A percentile compares a stretch with the other conserved stretches of the same genome.
phyloP scores from a whole-genome alignment of 2,888 invertebrate species.

The Crepidodera aurea region DNA sequence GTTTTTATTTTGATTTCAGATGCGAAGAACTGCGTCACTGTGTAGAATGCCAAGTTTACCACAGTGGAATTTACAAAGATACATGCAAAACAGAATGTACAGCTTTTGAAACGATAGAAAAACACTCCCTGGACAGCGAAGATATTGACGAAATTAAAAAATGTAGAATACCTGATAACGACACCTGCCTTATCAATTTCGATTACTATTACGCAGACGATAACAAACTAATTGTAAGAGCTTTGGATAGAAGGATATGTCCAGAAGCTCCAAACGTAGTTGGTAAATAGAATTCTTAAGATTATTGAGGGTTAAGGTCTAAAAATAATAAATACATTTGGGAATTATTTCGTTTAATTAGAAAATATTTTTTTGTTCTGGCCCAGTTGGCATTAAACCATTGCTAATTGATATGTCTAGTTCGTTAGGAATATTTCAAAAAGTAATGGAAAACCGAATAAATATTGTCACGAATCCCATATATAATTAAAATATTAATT shows the following conservation, averaged over 20 bases:
- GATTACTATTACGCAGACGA: constrained; percentile 59
- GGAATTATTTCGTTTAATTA: too few relatives aligned
- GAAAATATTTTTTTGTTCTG: too few relatives aligned
- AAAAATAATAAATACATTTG: too few relatives aligned
- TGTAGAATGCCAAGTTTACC: constrained; percentile 71
- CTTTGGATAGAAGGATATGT: constrained; percentile 61
- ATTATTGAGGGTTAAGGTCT: too few relatives aligned
- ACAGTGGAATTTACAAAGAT: constrained; percentile 55
- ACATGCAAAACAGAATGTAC: constrained; percentile 54
- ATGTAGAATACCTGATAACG: constrained; percentile 60
- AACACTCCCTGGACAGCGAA: constrained; percentile 54
- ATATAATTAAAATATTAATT: too few relatives aligned
- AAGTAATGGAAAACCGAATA: too few relatives aligned
- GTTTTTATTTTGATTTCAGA: constrained; percentile 43
- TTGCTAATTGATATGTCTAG: too few relatives aligned
- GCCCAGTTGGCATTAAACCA: too few relatives aligned
- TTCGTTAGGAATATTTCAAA: too few relatives aligned
- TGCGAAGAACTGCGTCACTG: constrained; percentile 76
- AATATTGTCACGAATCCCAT: too few relatives aligned
- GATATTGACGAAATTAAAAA: constrained; percentile 53
- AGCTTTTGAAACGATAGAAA: constrained; percentile 52
- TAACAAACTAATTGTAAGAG: constrained; percentile 57
- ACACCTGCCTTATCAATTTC: constrained; percentile 62
- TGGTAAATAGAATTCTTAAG: constrained; percentile 54
- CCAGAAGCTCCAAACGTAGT: constrained; percentile 61